Percentiles rank a stretch among this genome's conserved stretches.
phyloP scores from a whole-genome alignment of 2,113 vertebrate species.

The Garra rufa region DNA sequence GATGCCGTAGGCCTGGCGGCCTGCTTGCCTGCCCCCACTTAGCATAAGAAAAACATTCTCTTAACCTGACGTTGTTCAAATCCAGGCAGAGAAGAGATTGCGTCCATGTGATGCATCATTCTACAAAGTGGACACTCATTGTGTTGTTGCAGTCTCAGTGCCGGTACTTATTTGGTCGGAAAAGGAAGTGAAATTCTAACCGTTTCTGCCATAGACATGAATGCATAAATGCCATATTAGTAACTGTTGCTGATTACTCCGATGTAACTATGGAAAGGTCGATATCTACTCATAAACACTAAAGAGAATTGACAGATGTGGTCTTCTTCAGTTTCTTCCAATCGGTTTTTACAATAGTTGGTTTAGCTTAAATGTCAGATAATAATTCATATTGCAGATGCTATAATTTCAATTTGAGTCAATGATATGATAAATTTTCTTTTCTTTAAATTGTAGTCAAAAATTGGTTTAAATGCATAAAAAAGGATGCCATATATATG shows the following conservation, averaged over 20 bases:
- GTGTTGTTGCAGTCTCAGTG: neutral
- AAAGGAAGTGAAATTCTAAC: neutral
- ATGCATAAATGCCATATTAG: neutral
- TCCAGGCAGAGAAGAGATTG: slow-evolving; percentile 7
- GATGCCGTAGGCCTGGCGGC: neutral
- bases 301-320: neutral
- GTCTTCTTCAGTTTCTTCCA: neutral
- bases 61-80: neutral
- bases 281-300: neutral
- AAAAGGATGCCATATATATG: too few relatives aligned
- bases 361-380: neutral
- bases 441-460: too few relatives aligned
- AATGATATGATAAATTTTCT: too few relatives aligned
- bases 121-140: slow-evolving; percentile 4
- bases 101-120: neutral
- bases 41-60: slow-evolving; percentile 45
- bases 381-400: neutral
- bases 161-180: neutral
- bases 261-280: neutral
- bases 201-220: neutral
- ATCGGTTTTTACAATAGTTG: neutral
- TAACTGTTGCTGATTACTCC: neutral
- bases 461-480: too few relatives aligned
- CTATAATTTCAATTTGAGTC: too few relatives aligned
- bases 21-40: slow-evolving; percentile 42